A percentile compares a stretch with the other conserved stretches of the same genome.
phyloP scores from a whole-genome alignment of 2,797 vertebrate genomes.

The Chaenodraco wilsoni region DNA sequence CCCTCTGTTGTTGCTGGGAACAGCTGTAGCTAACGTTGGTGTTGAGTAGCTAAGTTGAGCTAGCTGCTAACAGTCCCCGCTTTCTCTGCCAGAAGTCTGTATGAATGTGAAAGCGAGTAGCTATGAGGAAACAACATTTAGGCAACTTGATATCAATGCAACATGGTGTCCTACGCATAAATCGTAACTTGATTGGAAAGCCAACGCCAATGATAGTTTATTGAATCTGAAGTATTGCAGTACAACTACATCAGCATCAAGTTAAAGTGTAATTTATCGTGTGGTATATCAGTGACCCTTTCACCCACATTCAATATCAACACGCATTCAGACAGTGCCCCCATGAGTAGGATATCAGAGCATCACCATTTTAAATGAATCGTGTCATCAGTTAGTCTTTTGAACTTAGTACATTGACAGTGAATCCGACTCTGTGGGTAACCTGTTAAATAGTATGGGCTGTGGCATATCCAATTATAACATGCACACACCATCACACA shows the following conservation, averaged over 20 bases:
- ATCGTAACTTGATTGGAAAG: neutral
- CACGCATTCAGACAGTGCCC: accelerated
- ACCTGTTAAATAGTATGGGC: neutral
- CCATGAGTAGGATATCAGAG: neutral
- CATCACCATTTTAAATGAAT: neutral
- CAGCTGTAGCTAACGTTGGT: slow-evolving; percentile 43
- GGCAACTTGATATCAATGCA: neutral
- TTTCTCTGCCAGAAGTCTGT: slow-evolving; percentile 24
- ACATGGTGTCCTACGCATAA: slow-evolving; percentile 7
- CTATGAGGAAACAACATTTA: slow-evolving; percentile 13
- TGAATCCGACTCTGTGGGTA: neutral
- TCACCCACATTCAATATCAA: neutral
- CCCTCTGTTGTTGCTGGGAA: neutral
- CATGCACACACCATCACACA: neutral
- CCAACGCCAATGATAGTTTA: neutral
- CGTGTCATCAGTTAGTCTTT: neutral
- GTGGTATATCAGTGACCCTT: neutral
- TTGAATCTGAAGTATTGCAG: slow-evolving; percentile 1
- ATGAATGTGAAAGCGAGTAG: slow-evolving; percentile 10
- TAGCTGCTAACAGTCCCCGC: slow-evolving; percentile 66
- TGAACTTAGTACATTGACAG: neutral
- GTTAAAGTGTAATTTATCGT: neutral
- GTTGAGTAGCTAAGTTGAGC: slow-evolving; percentile 65
- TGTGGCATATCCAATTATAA: neutral
- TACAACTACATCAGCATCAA: slow-evolving; percentile 6